Evolutionary conservation across 2,797 vertebrate genomes (phyloP).

Genomic region (Ceryle rudis): DNA sequence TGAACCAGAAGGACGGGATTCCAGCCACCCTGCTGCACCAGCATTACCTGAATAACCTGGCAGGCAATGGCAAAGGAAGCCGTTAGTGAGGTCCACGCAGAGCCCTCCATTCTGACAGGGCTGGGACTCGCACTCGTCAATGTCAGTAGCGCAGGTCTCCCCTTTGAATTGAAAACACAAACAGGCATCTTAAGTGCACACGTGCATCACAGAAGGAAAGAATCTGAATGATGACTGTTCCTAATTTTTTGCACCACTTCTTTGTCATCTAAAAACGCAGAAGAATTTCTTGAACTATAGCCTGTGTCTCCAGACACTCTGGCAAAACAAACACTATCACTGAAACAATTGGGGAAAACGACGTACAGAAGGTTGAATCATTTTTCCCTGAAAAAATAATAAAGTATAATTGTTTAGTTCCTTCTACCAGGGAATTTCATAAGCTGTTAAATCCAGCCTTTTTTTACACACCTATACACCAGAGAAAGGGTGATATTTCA

Average conservation of each 20-base stretch:
- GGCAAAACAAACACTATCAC: neutral
- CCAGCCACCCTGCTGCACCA: neutral
- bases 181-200: neutral
- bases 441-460: neutral
- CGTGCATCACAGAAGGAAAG: neutral
- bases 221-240: neutral
- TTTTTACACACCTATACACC: neutral
- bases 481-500: neutral
- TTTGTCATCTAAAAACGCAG: neutral
- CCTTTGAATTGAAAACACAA: conserved; percentile 76
- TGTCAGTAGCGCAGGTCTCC: conserved; percentile 85
- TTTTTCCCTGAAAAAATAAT: neutral
- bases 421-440: neutral
- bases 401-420: neutral
- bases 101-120: conserved; percentile 87
- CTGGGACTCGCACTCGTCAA: conserved; percentile 88
- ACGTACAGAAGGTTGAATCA: neutral
- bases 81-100: conserved; percentile 86
- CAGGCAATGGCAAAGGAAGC: conserved; percentile 87
- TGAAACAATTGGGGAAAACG: neutral
- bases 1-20: neutral
- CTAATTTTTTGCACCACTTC: neutral
- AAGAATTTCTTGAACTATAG: neutral
- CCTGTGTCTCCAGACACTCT: neutral
- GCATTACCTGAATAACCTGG: conserved; percentile 89